A percentile compares a stretch with the other conserved stretches of the same genome.
phyloP scores from a whole-genome alignment of 2,888 invertebrate species.

The Vesta saturnalis region DNA sequence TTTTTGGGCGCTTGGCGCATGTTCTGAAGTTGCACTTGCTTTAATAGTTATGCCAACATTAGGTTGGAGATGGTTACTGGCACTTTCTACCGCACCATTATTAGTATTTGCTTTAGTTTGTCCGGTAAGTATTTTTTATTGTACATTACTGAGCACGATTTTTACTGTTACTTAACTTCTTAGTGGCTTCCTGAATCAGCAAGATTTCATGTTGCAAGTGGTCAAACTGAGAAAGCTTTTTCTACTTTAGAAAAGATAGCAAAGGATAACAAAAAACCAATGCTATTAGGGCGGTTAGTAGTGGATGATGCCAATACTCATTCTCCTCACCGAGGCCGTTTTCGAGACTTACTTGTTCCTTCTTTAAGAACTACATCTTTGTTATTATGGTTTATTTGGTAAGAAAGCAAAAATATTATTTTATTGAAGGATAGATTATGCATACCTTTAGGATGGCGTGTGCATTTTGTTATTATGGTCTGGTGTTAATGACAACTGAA shows the following conservation, averaged over 20 bases:
- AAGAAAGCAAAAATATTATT: conserved; percentile 32
- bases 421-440: background rate
- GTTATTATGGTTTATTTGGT: conserved; percentile 95
- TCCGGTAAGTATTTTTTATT: conserved; percentile 69
- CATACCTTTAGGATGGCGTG: conserved; percentile 80
- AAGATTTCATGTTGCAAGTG: conserved; percentile 86
- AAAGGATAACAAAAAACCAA: conserved; percentile 86
- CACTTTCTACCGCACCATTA: conserved; percentile 90
- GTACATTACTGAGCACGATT: background rate
- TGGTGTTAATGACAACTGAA: conserved; percentile 95
- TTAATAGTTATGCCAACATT: conserved; percentile 90
- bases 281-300: conserved; percentile 86
- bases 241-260: conserved; percentile 88
- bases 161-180: conserved; percentile 48
- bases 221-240: conserved; percentile 86
- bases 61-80: conserved; percentile 92
- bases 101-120: conserved; percentile 83
- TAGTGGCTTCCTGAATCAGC: conserved; percentile 97
- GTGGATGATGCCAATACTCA: conserved; percentile 75
- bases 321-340: conserved; percentile 72
- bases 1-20: conserved; percentile 97
- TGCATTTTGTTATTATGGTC: conserved; percentile 95
- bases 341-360: conserved; percentile 79
- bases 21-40: conserved; percentile 91
- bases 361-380: conserved; percentile 86